These are phyloP conservation scores for Campylorhamphus procurvoides DNA, from an alignment of 2,113 vertebrate species.

Conservation along the genomic window DNA sequence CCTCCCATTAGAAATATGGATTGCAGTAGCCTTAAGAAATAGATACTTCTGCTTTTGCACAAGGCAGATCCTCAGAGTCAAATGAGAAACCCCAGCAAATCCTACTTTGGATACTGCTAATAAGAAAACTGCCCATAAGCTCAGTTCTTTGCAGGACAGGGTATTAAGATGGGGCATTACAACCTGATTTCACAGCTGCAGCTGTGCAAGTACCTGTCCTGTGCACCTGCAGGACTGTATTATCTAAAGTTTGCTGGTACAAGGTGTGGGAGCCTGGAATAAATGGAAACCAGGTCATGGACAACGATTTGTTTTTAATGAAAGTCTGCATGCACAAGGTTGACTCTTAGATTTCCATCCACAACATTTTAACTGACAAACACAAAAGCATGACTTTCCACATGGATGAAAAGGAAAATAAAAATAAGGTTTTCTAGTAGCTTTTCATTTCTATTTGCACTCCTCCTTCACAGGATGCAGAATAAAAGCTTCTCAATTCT, in stretches of 20 bases:
- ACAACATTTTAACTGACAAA: not conserved
- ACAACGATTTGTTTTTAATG: not conserved
- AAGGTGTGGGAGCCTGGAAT: not conserved
- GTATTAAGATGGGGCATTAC: not conserved
- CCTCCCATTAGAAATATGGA: not conserved
- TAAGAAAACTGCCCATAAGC: not conserved
- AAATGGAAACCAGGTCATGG: not conserved
- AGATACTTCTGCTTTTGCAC: not conserved
- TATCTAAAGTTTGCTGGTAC: not conserved
- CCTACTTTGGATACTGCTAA: not conserved
- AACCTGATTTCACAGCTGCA: not conserved
- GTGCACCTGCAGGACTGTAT: not conserved
- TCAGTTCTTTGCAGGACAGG: not conserved
- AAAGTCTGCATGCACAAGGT: not conserved
- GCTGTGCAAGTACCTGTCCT: not conserved
- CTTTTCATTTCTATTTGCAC: not conserved
- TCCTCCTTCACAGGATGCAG: not conserved
- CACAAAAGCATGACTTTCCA: not conserved
- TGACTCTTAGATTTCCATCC: not conserved
- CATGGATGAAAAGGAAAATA: not conserved
- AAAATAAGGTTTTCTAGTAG: not conserved
- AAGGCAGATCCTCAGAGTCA: not conserved
- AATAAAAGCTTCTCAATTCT: not conserved
- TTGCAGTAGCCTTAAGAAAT: not conserved
- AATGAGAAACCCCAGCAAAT: not conserved